A percentile compares a stretch with the other conserved stretches of the same genome.
Conservation (phyloP, 2,888 invertebrate species). For the Drosophila pullipes region DNA sequence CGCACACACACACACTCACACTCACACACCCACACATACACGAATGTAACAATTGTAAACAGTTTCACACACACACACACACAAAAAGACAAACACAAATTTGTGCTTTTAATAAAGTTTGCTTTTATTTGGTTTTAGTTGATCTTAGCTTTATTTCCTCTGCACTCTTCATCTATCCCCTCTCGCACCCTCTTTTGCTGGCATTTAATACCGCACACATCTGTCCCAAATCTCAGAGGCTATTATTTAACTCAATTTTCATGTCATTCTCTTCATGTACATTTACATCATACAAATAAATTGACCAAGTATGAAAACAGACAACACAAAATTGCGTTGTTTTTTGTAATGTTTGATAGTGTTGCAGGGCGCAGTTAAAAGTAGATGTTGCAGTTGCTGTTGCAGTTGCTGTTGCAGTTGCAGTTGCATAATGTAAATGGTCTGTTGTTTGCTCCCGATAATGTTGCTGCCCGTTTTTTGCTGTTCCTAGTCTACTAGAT, state of each 20-base stretch:
- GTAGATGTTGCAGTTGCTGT: constrained; percentile 27
- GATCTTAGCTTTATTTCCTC: constrained; percentile 10
- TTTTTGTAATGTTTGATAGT: constrained; percentile 36
- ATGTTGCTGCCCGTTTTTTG: constrained; percentile 39
- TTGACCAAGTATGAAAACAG: constrained; percentile 10
- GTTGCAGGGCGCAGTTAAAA: constrained; percentile 34
- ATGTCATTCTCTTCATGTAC: constrained; percentile 30
- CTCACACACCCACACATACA: constrained; percentile 9
- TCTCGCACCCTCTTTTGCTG: constrained; percentile 1
- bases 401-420: constrained; percentile 7
- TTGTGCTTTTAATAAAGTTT: constrained; percentile 18
- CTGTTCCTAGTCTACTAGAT: constrained; percentile 33
- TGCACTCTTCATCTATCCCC: neutral
- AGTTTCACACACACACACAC: neutral
- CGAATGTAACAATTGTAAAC: constrained; percentile 41
- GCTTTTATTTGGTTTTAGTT: constrained; percentile 23
- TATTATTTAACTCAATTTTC: constrained; percentile 43
- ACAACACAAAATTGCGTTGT: constrained; percentile 16
- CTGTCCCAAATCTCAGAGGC: constrained; percentile 43
- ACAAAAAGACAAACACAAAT: constrained; percentile 1
- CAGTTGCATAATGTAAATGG: constrained; percentile 6
- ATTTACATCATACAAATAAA: constrained; percentile 16
- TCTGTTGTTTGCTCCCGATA: constrained; percentile 30
- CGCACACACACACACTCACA: neutral
- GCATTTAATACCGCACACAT: constrained; percentile 25